Evolutionary conservation across 2,797 vertebrate genomes (phyloP).

Genomic region (Limosa lapponica): DNA sequence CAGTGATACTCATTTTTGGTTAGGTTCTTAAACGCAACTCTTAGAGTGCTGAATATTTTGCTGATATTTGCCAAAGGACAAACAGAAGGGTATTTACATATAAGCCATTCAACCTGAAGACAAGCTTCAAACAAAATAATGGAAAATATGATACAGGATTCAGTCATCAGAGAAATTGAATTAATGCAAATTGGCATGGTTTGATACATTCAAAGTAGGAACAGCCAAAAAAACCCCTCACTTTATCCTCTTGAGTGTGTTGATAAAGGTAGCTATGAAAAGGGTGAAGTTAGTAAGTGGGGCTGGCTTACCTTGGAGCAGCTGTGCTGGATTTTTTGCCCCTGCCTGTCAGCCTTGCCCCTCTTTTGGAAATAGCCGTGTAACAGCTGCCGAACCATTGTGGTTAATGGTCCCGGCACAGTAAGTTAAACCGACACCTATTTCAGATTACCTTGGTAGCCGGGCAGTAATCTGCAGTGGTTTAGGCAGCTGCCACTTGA

Average conservation of each 20-base stretch:
- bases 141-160: background rate
- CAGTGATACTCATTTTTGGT: background rate
- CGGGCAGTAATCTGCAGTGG: background rate
- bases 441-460: constrained; percentile 24
- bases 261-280: background rate
- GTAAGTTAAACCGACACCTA: background rate
- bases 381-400: background rate
- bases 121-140: background rate
- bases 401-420: background rate
- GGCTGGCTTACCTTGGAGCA: background rate
- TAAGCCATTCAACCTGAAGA: background rate
- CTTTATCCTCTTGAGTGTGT: background rate
- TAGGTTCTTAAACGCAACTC: background rate
- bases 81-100: background rate
- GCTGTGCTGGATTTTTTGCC: background rate
- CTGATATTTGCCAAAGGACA: background rate
- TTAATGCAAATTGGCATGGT: background rate
- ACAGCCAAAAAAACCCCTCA: rapidly evolving
- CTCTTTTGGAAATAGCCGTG: background rate
- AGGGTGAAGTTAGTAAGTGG: background rate
- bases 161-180: background rate
- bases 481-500: constrained; percentile 23
- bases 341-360: background rate
- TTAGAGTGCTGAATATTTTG: background rate
- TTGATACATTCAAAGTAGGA: background rate